Evolutionary conservation across 2,113 vertebrate species (phyloP).

Genomic region (Talpa occidentalis): DNA sequence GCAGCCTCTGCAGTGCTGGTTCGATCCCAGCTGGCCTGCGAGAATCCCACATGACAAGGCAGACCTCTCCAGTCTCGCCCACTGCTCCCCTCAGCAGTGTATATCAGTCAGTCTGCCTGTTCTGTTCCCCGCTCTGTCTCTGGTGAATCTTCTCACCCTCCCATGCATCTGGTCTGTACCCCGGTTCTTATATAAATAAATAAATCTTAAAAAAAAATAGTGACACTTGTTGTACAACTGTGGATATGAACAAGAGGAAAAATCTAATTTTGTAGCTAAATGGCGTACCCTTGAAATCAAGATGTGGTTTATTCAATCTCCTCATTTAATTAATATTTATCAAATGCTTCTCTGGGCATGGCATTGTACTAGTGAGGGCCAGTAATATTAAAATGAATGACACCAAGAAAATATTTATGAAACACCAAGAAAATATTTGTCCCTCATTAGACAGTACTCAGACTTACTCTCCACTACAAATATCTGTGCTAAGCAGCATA

Average conservation of each 20-base stretch:
- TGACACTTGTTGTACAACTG: neutral
- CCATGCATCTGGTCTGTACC: too few relatives aligned
- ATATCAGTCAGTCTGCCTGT: too few relatives aligned
- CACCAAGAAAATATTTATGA: neutral
- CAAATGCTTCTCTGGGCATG: neutral
- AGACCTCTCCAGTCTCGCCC: too few relatives aligned
- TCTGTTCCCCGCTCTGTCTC: too few relatives aligned
- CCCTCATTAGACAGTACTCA: neutral
- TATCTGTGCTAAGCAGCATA: neutral
- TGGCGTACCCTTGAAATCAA: slow-evolving; percentile 8
- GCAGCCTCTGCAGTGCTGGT: too few relatives aligned
- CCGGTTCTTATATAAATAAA: too few relatives aligned
- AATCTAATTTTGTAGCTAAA: neutral
- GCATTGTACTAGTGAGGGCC: neutral
- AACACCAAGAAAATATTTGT: too few relatives aligned
- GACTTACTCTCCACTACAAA: neutral
- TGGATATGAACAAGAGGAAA: neutral
- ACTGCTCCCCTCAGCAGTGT: too few relatives aligned
- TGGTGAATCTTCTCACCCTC: too few relatives aligned
- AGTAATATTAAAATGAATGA: neutral
- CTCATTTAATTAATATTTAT: neutral
- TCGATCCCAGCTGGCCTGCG: too few relatives aligned
- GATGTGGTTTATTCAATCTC: neutral
- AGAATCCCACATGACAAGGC: too few relatives aligned
- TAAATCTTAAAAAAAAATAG: neutral